These are phyloP conservation scores for Eriocheir sinensis DNA, from an alignment of 1,140 invertebrate species.

Conservation along the genomic window DNA sequence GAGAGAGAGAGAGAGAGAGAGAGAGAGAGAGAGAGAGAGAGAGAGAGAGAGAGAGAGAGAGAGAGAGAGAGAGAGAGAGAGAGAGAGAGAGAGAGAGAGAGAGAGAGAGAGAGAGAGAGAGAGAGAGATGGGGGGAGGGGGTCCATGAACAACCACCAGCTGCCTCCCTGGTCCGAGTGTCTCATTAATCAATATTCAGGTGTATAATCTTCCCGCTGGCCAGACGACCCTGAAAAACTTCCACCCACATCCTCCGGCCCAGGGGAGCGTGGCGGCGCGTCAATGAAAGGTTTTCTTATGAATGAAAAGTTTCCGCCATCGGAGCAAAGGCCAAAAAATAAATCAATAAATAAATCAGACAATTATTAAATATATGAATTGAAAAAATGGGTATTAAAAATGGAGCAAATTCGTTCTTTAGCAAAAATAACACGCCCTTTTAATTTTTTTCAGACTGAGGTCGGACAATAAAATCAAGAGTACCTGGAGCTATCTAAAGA, in stretches of 20 bases:
- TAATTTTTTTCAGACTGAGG: not conserved
- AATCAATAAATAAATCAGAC: no score
- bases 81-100: no score
- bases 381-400: not conserved
- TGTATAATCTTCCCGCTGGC: not conserved
- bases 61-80: not conserved
- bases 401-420: not conserved
- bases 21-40: constrained; percentile 14
- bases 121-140: not conserved
- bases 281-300: not conserved
- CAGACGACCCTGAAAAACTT: not conserved
- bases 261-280: not conserved
- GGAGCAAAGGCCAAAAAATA: no score
- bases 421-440: not conserved
- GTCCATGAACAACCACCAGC: not conserved
- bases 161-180: not conserved
- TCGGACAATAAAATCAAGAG: not conserved
- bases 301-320: not conserved
- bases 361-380: no score
- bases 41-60: constrained; percentile 14
- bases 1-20: constrained; percentile 1
- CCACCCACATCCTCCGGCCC: not conserved
- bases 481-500: not conserved
- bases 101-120: no score
- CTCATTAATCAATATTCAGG: constrained; percentile 1